Percentiles rank a stretch among this genome's conserved stretches.
These are phyloP conservation scores for Myanophis thanlyinensis DNA, from an alignment of 2,113 vertebrate genomes.

Conservation along the genomic window DNA sequence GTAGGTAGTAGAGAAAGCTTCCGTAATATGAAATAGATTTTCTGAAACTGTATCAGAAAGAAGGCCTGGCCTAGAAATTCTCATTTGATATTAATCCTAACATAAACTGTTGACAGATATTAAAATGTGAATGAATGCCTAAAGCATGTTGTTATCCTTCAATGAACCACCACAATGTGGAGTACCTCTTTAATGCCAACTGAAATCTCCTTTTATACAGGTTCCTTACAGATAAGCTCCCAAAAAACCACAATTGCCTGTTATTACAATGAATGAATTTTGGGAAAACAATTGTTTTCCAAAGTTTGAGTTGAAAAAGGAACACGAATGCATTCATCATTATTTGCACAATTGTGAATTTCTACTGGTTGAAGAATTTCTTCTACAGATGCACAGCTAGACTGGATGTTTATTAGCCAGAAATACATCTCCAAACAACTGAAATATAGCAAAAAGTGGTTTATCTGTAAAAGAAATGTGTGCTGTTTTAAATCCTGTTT, in stretches of 20 bases:
- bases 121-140: conserved; percentile 13
- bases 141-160: neutral
- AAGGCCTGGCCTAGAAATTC: neutral
- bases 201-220: neutral
- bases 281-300: neutral
- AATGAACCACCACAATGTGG: neutral
- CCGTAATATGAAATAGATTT: neutral
- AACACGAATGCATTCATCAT: neutral
- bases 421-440: neutral
- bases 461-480: neutral
- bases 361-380: neutral
- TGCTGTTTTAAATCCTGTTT: neutral
- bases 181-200: neutral
- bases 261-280: neutral
- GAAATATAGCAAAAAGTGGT: neutral
- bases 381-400: neutral
- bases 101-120: neutral
- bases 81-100: neutral
- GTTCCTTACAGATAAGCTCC: neutral
- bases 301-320: neutral
- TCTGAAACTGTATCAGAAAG: neutral
- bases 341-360: neutral
- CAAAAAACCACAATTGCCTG: fast-evolving
- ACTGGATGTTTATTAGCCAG: neutral
- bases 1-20: neutral